Evolutionary conservation across 1,140 invertebrate genomes (phyloP), one percentile per base, ranked within the genome.

Genomic region (Drosophila sproati): DNA sequence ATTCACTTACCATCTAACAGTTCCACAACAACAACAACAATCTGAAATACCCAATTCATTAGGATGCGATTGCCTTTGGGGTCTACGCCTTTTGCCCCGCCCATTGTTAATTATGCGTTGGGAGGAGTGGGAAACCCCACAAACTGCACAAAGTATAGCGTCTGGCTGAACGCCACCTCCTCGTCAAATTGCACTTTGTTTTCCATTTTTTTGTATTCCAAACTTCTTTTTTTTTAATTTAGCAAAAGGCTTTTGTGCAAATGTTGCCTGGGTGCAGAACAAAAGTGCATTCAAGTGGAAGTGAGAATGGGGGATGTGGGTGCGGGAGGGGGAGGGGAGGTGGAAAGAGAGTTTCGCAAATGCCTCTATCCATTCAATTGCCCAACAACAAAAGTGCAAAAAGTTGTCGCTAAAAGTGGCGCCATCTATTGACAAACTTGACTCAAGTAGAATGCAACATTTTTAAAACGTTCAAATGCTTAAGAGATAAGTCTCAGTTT

Each of bases 231-330:
- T 12, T 78, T 80, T 80, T 71, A 77, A 71, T 80, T 77, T 77
- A 63, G 68, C 73, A 77, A 82, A 77, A 76, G 73, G 43, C 63
- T 62, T 82, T 80, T 83, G 81, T 77, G 50, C 62, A 77, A 72
- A 71, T 62, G 56, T 45, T 72, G 60, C 71, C 56, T 48, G 48
- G 57, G 37, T 48, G 45, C 73, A 80, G 75, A 73, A 75, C 76
- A 80, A 83, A 77, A 80, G 77, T 77, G 81, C 81, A 83, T 80
- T 85, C 81, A 80, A 70, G 81, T 83, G 81, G 80, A 80, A 85
- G 56, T 59, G 47, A n/a, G 6, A 61, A 20, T 20, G 1, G 20
- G 20, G 20, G 20, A 1, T 20, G 1, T 20, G 20, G 20, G 20
- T 20, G 20, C 10, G 6, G 7, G 56, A 5, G 50, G 8, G 47